Evolutionary conservation across 2,888 invertebrate species (phyloP).

Genomic region (Cryptus viduatorius): DNA sequence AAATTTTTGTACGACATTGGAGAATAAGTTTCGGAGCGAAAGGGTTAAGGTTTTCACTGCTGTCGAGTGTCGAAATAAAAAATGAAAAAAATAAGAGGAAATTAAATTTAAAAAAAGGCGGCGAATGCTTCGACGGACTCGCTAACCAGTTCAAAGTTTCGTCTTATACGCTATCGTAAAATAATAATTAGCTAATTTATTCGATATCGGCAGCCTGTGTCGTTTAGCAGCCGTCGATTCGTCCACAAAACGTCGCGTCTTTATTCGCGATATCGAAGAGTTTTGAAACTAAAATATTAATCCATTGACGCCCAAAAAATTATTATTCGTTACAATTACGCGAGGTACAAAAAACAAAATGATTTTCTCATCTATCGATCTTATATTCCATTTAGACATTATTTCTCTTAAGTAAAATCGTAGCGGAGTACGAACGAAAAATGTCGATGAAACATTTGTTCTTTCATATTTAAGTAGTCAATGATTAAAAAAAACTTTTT

Average conservation of each 20-base stretch:
- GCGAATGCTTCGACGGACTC: constrained; percentile 51
- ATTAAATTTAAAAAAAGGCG: neutral
- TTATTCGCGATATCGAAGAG: neutral
- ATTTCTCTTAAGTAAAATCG: too few relatives aligned
- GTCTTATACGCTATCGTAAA: neutral
- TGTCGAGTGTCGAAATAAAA: constrained; percentile 7
- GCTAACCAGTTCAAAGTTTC: constrained; percentile 43
- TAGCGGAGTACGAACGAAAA: too few relatives aligned
- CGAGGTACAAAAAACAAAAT: neutral
- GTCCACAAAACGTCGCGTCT: neutral
- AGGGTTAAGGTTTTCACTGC: neutral
- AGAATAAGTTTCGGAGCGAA: too few relatives aligned
- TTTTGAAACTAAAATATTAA: neutral
- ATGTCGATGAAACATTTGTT: too few relatives aligned
- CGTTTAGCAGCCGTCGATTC: constrained; percentile 29
- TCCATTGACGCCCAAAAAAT: neutral
- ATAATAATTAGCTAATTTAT: constrained; percentile 15
- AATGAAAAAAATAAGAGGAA: neutral
- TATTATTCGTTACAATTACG: neutral
- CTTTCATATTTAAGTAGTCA: too few relatives aligned
- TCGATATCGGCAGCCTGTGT: constrained; percentile 12
- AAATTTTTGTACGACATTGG: too few relatives aligned
- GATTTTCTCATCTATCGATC: neutral
- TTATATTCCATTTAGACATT: neutral
- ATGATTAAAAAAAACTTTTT: too few relatives aligned